A percentile compares a stretch with the other conserved stretches of the same genome.
phyloP scores from a whole-genome alignment of 1,140 invertebrate genomes.

The Pemphigus obesinymphae region DNA sequence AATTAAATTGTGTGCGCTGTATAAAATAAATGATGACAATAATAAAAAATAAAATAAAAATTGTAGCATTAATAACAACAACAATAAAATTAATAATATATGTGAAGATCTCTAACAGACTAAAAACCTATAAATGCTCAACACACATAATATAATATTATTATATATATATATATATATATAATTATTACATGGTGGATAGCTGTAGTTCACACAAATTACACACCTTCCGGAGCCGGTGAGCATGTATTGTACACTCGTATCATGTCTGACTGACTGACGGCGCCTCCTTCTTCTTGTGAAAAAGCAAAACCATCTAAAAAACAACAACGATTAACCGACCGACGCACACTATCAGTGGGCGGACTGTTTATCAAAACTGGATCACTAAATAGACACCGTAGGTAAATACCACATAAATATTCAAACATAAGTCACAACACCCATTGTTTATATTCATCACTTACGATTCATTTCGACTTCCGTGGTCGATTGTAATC shows the following conservation, averaged over 20 bases:
- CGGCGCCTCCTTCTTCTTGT: conserved; percentile 94
- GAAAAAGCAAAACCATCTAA: conserved; percentile 98
- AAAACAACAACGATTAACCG: conserved; percentile 43
- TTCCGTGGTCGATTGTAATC: conserved; percentile 69
- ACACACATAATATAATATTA: background rate
- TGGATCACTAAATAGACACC: background rate
- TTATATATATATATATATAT: background rate
- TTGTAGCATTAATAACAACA: background rate
- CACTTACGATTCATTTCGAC: conserved; percentile 88
- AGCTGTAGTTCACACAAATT: background rate
- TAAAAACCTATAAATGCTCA: background rate
- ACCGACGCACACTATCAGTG: background rate
- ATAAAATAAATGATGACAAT: background rate
- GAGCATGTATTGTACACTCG: conserved; percentile 77
- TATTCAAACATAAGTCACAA: background rate
- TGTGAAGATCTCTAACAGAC: background rate
- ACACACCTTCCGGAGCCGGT: background rate
- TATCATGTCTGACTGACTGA: conserved; percentile 87
- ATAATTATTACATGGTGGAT: background rate
- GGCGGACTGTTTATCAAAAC: background rate
- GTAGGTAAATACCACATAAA: background rate
- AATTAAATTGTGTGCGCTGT: background rate
- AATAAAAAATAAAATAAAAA: background rate
- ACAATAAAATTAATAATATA: background rate
- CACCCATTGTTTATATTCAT: background rate